Evolutionary conservation across 1,140 invertebrate genomes (phyloP).

Genomic region (Brachionus manjavacas): DNA sequence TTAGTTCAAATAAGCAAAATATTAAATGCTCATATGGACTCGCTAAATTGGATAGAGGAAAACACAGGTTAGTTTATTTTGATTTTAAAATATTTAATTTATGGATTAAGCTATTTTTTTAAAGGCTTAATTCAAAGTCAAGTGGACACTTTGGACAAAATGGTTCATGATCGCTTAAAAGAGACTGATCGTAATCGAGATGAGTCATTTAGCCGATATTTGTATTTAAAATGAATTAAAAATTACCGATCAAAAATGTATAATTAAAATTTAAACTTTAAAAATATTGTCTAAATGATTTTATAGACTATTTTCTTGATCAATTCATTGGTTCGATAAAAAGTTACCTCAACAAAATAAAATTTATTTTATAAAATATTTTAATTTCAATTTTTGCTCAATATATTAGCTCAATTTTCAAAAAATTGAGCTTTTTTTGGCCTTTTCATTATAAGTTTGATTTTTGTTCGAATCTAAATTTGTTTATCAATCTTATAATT

Average conservation of each 20-base stretch:
- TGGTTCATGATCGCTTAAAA: conserved; percentile 23
- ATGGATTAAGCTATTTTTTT: conserved; percentile 53
- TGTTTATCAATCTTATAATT: too few relatives aligned
- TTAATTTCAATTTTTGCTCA: too few relatives aligned
- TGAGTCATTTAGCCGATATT: conserved; percentile 27
- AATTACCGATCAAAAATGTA: not conserved
- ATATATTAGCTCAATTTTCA: too few relatives aligned
- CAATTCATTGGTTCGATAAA: not conserved
- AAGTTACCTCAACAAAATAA: not conserved
- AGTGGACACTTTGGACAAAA: not conserved
- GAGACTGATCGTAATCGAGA: conserved; percentile 19
- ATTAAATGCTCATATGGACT: conserved; percentile 43
- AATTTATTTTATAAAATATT: not conserved
- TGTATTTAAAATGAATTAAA: conserved; percentile 18
- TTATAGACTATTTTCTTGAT: not conserved
- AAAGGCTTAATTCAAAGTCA: conserved; percentile 22
- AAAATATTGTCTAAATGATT: not conserved
- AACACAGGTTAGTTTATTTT: conserved; percentile 62
- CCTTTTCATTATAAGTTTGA: too few relatives aligned
- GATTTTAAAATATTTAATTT: not conserved
- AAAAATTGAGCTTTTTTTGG: too few relatives aligned
- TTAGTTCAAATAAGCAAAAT: conserved; percentile 42
- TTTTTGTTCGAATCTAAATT: too few relatives aligned
- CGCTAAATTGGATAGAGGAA: conserved; percentile 43
- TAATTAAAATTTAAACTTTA: not conserved